A percentile compares a stretch with the other conserved stretches of the same genome.
Evolutionary conservation across 2,797 vertebrate species (phyloP).

Genomic region (Gobio occitaniae): DNA sequence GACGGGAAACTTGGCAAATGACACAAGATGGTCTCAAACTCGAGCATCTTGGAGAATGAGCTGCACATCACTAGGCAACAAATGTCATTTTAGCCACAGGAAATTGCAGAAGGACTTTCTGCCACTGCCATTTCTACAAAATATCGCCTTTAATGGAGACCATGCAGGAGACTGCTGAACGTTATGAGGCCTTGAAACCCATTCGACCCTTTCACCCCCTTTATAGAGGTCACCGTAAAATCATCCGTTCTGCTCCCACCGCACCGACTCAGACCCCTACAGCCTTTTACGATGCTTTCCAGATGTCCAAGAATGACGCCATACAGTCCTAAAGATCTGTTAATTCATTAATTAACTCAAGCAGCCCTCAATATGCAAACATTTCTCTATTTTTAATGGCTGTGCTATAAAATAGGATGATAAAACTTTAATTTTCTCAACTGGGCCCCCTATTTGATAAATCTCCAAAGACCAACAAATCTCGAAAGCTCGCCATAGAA

Average conservation of each 20-base stretch:
- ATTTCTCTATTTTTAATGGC: slow-evolving; percentile 31
- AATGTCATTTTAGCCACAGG: slow-evolving; percentile 12
- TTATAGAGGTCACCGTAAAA: slow-evolving; percentile 26
- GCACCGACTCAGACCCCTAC: background rate
- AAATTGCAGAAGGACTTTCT: background rate
- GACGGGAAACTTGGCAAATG: slow-evolving; percentile 16
- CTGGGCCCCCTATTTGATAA: slow-evolving; percentile 27
- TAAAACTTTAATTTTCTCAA: slow-evolving; percentile 39
- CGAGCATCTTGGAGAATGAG: background rate
- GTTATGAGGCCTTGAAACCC: background rate
- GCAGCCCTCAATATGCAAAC: slow-evolving; percentile 37
- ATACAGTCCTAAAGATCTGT: background rate
- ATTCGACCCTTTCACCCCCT: background rate
- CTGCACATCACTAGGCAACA: background rate
- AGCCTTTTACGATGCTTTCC: slow-evolving; percentile 20
- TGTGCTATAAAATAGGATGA: slow-evolving; percentile 26
- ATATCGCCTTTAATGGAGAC: slow-evolving; percentile 11
- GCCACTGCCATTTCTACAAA: slow-evolving; percentile 11
- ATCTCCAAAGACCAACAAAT: slow-evolving; percentile 35
- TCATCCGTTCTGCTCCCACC: background rate
- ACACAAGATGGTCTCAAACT: slow-evolving; percentile 5
- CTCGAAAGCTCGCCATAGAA: slow-evolving; percentile 56
- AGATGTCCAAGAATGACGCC: slow-evolving; percentile 32
- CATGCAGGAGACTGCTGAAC: background rate
- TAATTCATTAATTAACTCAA: slow-evolving; percentile 18